Evolutionary conservation across 1,140 invertebrate species (phyloP).

Genomic region (Metaphire vulgaris): DNA sequence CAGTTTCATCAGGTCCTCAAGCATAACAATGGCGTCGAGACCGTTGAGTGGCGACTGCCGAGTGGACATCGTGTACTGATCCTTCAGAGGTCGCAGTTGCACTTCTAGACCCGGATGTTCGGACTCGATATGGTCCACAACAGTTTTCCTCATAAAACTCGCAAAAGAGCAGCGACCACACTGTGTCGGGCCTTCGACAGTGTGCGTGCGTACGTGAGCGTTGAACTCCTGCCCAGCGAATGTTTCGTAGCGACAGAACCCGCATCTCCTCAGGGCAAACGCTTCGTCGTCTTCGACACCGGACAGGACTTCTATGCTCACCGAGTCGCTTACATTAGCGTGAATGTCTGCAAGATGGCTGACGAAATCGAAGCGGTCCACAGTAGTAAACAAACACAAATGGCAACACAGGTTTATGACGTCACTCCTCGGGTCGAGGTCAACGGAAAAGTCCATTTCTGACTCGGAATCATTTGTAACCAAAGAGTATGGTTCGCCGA

Average conservation of each 20-base stretch:
- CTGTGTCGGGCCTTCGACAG: not conserved
- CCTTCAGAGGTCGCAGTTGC: not conserved
- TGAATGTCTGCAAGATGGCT: conserved; percentile 1
- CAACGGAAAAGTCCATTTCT: too few species aligned
- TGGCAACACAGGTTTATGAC: conserved; percentile 5
- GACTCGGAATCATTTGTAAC: not conserved
- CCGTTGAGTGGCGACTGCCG: not conserved
- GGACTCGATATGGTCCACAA: conserved; percentile 50
- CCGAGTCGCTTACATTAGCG: not conserved
- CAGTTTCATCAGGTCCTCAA: not conserved
- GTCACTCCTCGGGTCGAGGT: not conserved
- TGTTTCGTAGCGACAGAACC: conserved; percentile 18
- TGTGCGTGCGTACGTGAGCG: conserved; percentile 5
- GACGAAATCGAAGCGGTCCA: not conserved
- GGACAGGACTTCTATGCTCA: conserved; percentile 2
- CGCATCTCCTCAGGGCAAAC: conserved; percentile 16
- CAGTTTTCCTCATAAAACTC: not conserved
- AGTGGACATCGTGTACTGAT: not conserved
- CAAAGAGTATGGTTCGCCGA: not conserved
- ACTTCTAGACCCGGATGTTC: not conserved
- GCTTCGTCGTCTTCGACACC: conserved; percentile 7
- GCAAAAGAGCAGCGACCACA: conserved; percentile 13
- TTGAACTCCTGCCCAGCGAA: conserved; percentile 11
- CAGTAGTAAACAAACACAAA: not conserved
- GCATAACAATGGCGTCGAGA: not conserved